Conservation (phyloP, 2,113 vertebrate genomes). For the Lepus europaeus region DNA sequence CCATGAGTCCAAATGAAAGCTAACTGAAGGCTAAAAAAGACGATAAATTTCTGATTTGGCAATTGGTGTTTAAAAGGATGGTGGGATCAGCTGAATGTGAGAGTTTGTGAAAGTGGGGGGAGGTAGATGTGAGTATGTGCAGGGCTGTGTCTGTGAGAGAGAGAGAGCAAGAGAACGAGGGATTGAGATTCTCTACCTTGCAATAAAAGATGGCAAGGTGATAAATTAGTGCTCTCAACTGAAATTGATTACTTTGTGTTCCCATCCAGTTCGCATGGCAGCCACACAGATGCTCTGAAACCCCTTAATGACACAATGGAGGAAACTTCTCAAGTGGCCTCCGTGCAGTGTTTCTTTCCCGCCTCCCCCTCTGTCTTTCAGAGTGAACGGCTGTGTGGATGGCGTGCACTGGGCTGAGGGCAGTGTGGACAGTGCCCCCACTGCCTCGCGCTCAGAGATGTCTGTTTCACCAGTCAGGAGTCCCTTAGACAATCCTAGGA, state of each 20-base stretch:
- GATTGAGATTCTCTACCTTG: slow-evolving; percentile 88
- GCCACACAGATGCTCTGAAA: slow-evolving; percentile 96
- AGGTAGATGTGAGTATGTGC: neutral
- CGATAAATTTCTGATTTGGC: slow-evolving; percentile 55
- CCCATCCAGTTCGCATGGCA: slow-evolving; percentile 93
- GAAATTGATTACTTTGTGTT: slow-evolving; percentile 98
- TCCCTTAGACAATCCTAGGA: slow-evolving; percentile 69
- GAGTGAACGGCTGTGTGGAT: neutral
- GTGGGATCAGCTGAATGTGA: neutral
- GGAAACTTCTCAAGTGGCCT: slow-evolving; percentile 86
- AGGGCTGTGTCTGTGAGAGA: neutral
- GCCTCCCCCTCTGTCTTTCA: neutral
- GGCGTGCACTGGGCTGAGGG: neutral
- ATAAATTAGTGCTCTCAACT: slow-evolving; percentile 99
- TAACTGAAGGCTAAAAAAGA: neutral
- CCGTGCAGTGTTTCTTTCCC: slow-evolving; percentile 58
- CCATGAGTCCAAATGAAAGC: neutral
- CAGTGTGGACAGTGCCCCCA: neutral
- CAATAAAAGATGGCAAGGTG: slow-evolving; percentile 96
- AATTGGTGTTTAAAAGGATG: neutral
- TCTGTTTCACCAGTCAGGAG: slow-evolving; percentile 57
- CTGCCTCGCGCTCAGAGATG: neutral
- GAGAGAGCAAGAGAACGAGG: neutral
- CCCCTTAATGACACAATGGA: slow-evolving; percentile 95
- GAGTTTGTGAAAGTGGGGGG: neutral